Percentiles rank a stretch among this genome's conserved stretches.
phyloP scores from a whole-genome alignment of 2,113 vertebrate species.

The Seriola quinqueradiata region DNA sequence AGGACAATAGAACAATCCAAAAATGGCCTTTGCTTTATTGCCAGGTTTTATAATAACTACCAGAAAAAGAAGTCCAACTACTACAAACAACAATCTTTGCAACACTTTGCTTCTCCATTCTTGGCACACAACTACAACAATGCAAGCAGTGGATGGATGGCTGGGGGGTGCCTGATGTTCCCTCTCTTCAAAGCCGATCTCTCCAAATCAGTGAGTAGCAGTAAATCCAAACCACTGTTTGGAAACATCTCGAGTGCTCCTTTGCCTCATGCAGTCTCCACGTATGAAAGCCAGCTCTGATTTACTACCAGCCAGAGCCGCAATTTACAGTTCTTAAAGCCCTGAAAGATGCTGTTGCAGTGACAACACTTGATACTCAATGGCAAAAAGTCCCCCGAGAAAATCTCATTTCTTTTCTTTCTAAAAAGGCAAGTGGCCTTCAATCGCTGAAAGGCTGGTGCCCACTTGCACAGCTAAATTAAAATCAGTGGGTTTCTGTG shows the following conservation, averaged over 20 bases:
- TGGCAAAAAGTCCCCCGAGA: slow-evolving; percentile 2
- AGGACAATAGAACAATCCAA: neutral
- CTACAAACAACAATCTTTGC: neutral
- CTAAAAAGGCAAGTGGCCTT: slow-evolving; percentile 30
- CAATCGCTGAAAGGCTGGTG: slow-evolving; percentile 2
- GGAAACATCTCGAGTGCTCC: slow-evolving; percentile 30
- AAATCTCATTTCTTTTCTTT: slow-evolving; percentile 13
- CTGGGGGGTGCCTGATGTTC: neutral
- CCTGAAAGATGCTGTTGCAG: slow-evolving; percentile 21
- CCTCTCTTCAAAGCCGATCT: slow-evolving; percentile 6
- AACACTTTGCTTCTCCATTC: neutral
- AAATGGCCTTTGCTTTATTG: neutral
- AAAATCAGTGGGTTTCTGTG: slow-evolving; percentile 15
- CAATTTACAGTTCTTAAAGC: slow-evolving; percentile 22
- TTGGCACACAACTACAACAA: neutral
- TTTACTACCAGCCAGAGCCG: slow-evolving; percentile 28
- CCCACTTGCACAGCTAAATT: slow-evolving; percentile 1
- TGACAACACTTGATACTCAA: slow-evolving; percentile 16
- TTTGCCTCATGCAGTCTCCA: slow-evolving; percentile 27
- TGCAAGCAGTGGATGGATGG: neutral
- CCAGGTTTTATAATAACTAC: neutral
- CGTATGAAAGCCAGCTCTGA: slow-evolving; percentile 31
- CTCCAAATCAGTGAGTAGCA: slow-evolving; percentile 11
- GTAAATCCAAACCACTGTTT: slow-evolving; percentile 28
- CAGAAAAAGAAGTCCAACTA: neutral